phyloP scores from a whole-genome alignment of 2,888 invertebrate species.

The Bruchidius siliquastri region DNA sequence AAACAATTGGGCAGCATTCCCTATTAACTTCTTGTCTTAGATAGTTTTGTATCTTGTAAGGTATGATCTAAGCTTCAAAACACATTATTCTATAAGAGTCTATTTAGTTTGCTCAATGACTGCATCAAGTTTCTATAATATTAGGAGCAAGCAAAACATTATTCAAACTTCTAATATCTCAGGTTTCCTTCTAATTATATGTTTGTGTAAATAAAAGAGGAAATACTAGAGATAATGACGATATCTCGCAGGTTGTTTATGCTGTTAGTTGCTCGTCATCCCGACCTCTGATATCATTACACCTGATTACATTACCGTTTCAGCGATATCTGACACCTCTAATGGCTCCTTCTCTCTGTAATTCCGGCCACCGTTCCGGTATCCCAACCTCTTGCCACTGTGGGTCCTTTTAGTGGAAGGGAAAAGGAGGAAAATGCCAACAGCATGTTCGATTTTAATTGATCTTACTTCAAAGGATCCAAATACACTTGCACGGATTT shows the following conservation, averaged over 20 bases:
- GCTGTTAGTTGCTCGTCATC: background rate
- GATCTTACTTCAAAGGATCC: no score
- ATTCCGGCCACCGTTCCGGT: background rate
- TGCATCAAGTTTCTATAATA: no score
- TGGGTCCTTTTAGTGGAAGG: background rate
- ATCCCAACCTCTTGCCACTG: background rate
- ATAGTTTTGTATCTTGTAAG: no score
- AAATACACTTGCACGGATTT: no score
- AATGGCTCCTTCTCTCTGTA: background rate
- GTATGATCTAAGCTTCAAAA: no score
- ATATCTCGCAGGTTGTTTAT: background rate
- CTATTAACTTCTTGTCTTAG: no score
- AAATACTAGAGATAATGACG: background rate
- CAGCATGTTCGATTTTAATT: no score
- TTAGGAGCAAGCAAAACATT: no score
- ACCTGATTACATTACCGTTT: background rate
- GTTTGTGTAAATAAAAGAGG: background rate
- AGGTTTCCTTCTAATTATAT: background rate
- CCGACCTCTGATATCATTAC: background rate
- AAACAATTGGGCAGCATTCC: no score
- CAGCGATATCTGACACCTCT: background rate
- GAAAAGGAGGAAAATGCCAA: background rate
- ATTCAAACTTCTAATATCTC: no score
- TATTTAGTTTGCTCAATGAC: no score
- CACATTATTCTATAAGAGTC: no score